A percentile compares a stretch with the other conserved stretches of the same genome.
These are phyloP conservation scores for Micrasema longulum DNA, from an alignment of 1,140 invertebrate genomes.

Conservation along the genomic window DNA sequence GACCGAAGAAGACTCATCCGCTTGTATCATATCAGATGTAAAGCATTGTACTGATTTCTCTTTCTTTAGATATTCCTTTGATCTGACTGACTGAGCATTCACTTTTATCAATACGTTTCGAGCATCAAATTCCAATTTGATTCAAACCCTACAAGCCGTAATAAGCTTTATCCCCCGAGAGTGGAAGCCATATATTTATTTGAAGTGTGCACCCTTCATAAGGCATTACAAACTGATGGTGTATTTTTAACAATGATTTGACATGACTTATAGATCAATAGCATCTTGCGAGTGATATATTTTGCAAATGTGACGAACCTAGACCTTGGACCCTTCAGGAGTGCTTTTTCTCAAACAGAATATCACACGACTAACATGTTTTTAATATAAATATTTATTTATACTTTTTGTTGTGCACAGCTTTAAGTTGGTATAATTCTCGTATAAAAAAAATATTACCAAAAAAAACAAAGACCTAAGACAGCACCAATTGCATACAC, in stretches of 20 bases:
- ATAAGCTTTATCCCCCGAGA: conserved; percentile 38
- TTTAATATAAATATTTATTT: too few species aligned
- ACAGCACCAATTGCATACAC: too few species aligned
- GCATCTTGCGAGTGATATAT: background rate
- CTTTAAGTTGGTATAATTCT: too few species aligned
- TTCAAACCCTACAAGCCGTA: conserved; percentile 36
- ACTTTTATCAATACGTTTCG: conserved; percentile 52
- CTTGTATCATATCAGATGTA: conserved; percentile 44
- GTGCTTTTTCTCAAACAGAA: too few species aligned
- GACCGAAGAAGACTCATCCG: conserved; percentile 21
- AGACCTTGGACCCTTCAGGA: too few species aligned
- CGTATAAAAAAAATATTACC: too few species aligned
- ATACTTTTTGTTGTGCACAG: too few species aligned
- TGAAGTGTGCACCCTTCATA: conserved; percentile 11
- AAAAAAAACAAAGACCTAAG: too few species aligned
- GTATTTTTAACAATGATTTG: conserved; percentile 47
- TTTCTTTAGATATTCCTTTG: conserved; percentile 50
- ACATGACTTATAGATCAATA: conserved; percentile 43
- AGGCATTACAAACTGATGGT: conserved; percentile 13
- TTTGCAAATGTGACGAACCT: background rate
- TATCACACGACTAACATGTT: too few species aligned
- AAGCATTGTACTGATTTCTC: conserved; percentile 48
- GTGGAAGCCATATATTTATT: conserved; percentile 34
- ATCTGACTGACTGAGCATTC: conserved; percentile 54
- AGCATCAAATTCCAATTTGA: conserved; percentile 47